Base-by-base conservation (phyloP, 2,888 invertebrate species). In the Erpobdella octoculata region DNA sequence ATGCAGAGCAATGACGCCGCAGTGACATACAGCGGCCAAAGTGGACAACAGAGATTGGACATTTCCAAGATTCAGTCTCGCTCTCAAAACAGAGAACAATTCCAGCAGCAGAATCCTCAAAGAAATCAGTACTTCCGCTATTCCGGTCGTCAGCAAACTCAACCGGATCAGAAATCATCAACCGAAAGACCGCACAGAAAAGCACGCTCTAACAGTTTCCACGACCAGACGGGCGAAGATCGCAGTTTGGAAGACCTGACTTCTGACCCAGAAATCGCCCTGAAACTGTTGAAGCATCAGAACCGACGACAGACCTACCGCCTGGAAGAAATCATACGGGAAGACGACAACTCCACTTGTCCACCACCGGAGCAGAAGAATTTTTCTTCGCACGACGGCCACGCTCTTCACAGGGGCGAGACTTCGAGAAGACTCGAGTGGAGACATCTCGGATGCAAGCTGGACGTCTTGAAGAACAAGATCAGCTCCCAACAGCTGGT, bases 401-500 rank as follows among this genome's bases (percentile, higher is more conserved):
- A 62, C 2, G 33, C 21, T n/a, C 33, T 35, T n/a, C 31, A 9
- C 5, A n/a, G 28, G 6, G 6, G n/a, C 2, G n/a, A 35, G 62
- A 35, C 28, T 62, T 62, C 33, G 28, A 33, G 28, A n/a, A n/a
- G 33, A 62, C 31, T 35, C 33, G 31, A 33, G 31, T 6, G n/a
- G 4, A 31, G 35, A 35, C 62, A 62, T 35, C 62, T 62, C 25
- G 62, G 62, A 31, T 62, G 62, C 62, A 62, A 35, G 33, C 62
- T 62, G 62, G 62, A 62, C n/a, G n/a, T 31, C 1, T n/a, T 62
- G 12, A 62, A 62, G 12, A 62, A 62, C 62, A 62, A 28, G 28
- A 62, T 62, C 62, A 35, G 35, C 33, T 62, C 62, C 33, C 62
- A 62, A 62, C 62, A 62, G 31, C 33, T 62, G 28, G 62, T 62